Evolutionary conservation across 2,113 vertebrate genomes (phyloP), one percentile per base, ranked within the genome.

Genomic region (Poicephalus meyeri): DNA sequence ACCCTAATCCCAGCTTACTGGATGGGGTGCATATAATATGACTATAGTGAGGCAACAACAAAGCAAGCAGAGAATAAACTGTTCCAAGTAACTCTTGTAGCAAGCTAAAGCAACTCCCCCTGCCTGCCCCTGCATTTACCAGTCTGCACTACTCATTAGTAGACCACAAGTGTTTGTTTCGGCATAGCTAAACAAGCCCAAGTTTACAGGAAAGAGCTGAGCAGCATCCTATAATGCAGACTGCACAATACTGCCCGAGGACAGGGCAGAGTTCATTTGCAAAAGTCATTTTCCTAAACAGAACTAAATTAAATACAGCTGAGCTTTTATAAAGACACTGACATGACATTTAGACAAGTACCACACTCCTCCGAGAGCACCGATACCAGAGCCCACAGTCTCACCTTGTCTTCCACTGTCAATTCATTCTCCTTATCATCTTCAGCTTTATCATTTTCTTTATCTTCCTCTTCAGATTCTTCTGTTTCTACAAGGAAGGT

Each of bases 401-500:
- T 98, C 96, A 98, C 98, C 97, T 98, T 99, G 31, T 98, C 98
- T 85, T 98, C 99, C 70, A 98, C 80, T 15, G 98, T 96, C 20
- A 93, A 93, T 78, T 99, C 99, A 19, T 97, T 98, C 60, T 98
- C 98, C 2, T 98, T 98, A 47, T 99, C 98, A 56, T 98, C 98
- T 56, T 98, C 86, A 21, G 98, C 98, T 50, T 87, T 96, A 74
- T 99, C 99, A 44, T 98, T 98, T 78, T 98, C 99, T 33, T 98
- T 98, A n/a, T 99, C 98, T 0, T 99, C 98, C 0, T 99, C 99
- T 50, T 98, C 98, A 28, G 98, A 98, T 19, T 98, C 98, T 53
- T 98, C 98, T 16, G 97, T 98, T 76, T 98, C 98, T 97, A 96
- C 70, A 91, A 98, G 41, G 39, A 37, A 93, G 94, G 89, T 33